Evolutionary conservation across 37 sponge, comb jelly and placozoan genomes (phyloP).

Genomic region (Diacarnus erythraeanus): DNA sequence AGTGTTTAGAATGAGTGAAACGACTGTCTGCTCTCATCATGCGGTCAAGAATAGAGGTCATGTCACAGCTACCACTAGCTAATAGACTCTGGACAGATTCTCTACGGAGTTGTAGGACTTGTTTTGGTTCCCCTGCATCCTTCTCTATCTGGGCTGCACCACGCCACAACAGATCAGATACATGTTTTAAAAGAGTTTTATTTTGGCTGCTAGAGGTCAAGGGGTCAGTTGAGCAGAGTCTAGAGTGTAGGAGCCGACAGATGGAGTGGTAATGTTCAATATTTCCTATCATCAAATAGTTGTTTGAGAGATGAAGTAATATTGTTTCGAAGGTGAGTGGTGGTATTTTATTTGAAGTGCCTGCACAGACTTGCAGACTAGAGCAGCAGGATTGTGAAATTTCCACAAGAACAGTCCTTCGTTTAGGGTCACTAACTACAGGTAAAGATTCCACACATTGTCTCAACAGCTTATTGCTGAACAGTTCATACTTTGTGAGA

Average conservation of each 20-base stretch:
- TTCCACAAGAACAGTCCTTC: not conserved
- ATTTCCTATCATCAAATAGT: not conserved
- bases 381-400: not conserved
- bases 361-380: not conserved
- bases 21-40: not conserved
- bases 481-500: slow-evolving; percentile 3
- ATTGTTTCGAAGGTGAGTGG: slow-evolving; percentile 27
- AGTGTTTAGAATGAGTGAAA: not conserved
- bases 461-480: slow-evolving; percentile 5
- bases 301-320: slow-evolving; percentile 11
- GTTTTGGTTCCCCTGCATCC: not conserved
- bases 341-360: slow-evolving; percentile 11
- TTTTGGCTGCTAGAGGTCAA: not conserved
- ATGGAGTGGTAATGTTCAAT: not conserved
- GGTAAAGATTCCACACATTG: not conserved
- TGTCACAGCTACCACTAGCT: not conserved
- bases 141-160: not conserved
- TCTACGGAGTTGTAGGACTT: not conserved
- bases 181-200: not conserved
- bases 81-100: not conserved
- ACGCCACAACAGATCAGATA: not conserved
- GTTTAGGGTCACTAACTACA: not conserved
- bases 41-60: not conserved
- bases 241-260: not conserved
- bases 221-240: not conserved